Evolutionary conservation across 2,113 vertebrate species (phyloP), one percentile per base, ranked within the genome.

Genomic region (Thalassoma bifasciatum): DNA sequence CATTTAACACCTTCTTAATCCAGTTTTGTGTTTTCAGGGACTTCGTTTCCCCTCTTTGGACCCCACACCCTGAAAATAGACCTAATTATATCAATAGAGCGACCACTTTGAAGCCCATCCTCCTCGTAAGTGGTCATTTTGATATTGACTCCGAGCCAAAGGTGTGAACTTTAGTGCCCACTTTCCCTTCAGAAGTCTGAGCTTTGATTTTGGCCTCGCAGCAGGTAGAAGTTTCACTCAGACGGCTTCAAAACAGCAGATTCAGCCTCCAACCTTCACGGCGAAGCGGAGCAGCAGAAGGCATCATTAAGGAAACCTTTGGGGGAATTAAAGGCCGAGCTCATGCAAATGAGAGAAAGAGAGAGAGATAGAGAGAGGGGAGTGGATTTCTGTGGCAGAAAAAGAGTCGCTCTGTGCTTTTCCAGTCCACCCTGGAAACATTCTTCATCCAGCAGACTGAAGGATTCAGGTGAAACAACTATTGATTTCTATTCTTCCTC

Each of bases 161-260:
- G 68, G 53, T 72, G 38, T 71, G 82, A 37, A 65, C 42, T 58
- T 77, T 77, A 21, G 51, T 44, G 65, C 59, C 54, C 21, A 14
- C 13, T 22, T 38, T 51, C 47, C 47, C 17, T 53, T 79, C 44
- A 52, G 77, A 81, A 62, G 65, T 24, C 23, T 1, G 23, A 14
- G 16, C 75, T 81, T 81, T 83, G 83, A 82, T 89, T 75, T 77
- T 2, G 26, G 44, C 59, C 42, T 24, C 74, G 54, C 66, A 71
- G 83, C 76, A 63, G 79, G 83, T 58, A 19, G 76, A 34, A 30
- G 58, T 22, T 53, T 0, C 14, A 61, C 63, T 50, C 80, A 50
- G 71, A 40, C 16, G 2, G 64, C 63, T 67, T 66, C 42, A 72
- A 37, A 76, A 23, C 64, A 68, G 62, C 72, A 65, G 66, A 70